Evolutionary conservation across 2,888 invertebrate species (phyloP).

Genomic region (Tipula helvola): DNA sequence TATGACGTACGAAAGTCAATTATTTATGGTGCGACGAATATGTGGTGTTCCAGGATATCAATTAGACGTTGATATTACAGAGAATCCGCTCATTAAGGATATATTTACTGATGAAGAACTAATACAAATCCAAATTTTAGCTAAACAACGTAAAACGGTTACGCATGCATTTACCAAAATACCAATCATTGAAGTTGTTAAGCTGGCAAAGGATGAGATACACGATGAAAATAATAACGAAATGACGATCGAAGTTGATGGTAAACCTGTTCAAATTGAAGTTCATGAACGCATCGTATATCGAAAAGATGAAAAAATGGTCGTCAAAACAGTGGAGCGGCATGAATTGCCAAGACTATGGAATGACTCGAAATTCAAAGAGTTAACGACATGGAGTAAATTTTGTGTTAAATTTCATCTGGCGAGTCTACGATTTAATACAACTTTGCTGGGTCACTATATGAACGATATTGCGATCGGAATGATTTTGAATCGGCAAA

Average conservation of each 20-base stretch:
- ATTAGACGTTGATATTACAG: conserved; percentile 13
- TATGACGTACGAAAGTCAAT: conserved; percentile 15
- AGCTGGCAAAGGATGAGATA: background rate
- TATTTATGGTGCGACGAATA: conserved; percentile 15
- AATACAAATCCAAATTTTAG: background rate
- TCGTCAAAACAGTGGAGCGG: conserved; percentile 5
- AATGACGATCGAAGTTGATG: background rate
- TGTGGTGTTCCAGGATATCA: conserved; percentile 19
- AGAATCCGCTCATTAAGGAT: conserved; percentile 9
- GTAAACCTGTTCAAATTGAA: conserved; percentile 6
- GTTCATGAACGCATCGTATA: background rate
- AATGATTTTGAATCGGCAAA: background rate
- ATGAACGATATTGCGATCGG: background rate
- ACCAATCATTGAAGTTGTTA: background rate
- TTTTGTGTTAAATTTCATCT: background rate
- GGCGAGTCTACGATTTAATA: background rate
- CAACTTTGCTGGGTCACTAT: background rate
- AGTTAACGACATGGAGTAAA: background rate
- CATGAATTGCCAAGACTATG: background rate
- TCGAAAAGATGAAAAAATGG: background rate
- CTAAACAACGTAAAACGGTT: background rate
- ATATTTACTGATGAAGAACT: conserved; percentile 16
- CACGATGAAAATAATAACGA: background rate
- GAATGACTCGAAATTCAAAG: conserved; percentile 12
- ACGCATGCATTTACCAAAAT: background rate